phyloP scores from a whole-genome alignment of 2,797 vertebrate species.

The Chrosomus eos region DNA sequence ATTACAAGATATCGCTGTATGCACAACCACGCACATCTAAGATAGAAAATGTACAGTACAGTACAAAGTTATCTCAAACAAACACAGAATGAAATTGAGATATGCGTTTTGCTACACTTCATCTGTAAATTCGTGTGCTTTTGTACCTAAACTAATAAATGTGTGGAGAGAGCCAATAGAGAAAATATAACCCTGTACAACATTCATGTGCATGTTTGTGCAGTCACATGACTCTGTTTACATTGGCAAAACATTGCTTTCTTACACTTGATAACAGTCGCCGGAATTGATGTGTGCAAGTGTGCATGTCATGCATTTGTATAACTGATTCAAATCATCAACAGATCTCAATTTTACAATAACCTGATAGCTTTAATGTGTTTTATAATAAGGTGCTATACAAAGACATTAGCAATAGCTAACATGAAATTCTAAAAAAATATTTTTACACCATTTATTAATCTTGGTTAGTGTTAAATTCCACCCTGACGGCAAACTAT shows the following conservation, averaged over 20 bases:
- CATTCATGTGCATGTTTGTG: not conserved
- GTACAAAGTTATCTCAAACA: not conserved
- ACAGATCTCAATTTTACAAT: not conserved
- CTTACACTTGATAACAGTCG: not conserved
- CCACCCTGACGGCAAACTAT: too few relatives aligned
- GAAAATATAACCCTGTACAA: not conserved
- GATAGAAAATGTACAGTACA: not conserved
- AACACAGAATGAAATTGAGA: not conserved
- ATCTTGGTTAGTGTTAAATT: not conserved
- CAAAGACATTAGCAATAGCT: not conserved
- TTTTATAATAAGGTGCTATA: not conserved
- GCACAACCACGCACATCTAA: not conserved
- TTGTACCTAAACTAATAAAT: not conserved
- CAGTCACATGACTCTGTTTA: slow-evolving; percentile 29
- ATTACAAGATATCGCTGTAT: not conserved
- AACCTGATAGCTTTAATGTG: not conserved
- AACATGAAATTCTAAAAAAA: not conserved
- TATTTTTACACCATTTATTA: not conserved
- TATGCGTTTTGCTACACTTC: not conserved
- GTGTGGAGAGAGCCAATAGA: not conserved
- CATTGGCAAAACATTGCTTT: slow-evolving; percentile 25
- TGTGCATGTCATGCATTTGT: not conserved
- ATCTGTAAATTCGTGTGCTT: not conserved
- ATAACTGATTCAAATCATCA: not conserved
- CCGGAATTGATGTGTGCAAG: not conserved